These are phyloP conservation scores for Gryllus bimaculatus DNA, from an alignment of 1,140 invertebrate species.

Conservation along the genomic window DNA sequence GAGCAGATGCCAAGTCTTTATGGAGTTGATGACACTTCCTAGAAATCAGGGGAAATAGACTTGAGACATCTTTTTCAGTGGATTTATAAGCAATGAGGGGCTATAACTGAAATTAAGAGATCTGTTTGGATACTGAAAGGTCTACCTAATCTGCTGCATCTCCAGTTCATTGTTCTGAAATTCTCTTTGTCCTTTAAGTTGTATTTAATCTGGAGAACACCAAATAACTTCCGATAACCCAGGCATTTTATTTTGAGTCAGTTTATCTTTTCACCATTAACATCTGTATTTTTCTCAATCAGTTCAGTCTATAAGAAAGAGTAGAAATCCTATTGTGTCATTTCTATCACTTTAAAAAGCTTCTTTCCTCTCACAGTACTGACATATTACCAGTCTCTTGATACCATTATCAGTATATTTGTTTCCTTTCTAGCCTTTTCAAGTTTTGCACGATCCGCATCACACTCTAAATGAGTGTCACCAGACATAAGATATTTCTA, in stretches of 20 bases:
- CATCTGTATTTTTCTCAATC: not conserved
- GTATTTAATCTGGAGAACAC: not conserved
- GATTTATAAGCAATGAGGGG: not conserved
- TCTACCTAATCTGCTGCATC: not conserved
- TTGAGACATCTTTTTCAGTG: too few species aligned
- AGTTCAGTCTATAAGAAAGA: not conserved
- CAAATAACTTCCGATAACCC: not conserved
- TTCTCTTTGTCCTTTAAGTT: not conserved
- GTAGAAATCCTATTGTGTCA: not conserved
- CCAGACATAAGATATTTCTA: not conserved
- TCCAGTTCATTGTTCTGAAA: not conserved
- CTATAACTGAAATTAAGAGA: not conserved
- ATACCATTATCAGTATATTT: not conserved
- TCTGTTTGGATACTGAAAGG: not conserved
- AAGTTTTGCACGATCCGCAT: not conserved
- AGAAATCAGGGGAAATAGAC: too few species aligned
- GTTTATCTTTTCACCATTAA: slow-evolving; percentile 6
- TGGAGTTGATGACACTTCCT: too few species aligned
- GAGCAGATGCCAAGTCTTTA: too few species aligned
- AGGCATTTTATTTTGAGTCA: too few species aligned
- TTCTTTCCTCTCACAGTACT: not conserved
- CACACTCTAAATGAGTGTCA: not conserved
- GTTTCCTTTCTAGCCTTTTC: not conserved
- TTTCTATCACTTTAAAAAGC: not conserved
- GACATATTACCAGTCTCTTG: not conserved